A percentile compares a stretch with the other conserved stretches of the same genome.
Evolutionary conservation across 2,888 invertebrate species (phyloP).

Genomic region (Automeris io): DNA sequence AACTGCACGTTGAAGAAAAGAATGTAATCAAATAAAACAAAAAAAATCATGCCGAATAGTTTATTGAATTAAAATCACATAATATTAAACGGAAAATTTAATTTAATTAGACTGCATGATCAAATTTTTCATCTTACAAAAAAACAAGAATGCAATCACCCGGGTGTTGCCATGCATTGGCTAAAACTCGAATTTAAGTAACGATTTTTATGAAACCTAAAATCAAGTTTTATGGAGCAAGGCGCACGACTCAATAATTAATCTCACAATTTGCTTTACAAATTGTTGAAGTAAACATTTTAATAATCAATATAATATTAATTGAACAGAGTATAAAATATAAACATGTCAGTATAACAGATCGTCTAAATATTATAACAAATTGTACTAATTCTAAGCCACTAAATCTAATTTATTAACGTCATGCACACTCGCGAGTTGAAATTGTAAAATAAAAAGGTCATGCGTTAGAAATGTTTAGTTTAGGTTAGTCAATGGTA

Average conservation of each 20-base stretch:
- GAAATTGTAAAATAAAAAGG: conserved; percentile 49
- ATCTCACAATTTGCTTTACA: conserved; percentile 38
- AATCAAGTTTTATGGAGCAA: conserved; percentile 68
- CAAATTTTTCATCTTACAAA: conserved; percentile 65
- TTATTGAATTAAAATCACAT: conserved; percentile 59
- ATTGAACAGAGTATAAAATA: conserved; percentile 37
- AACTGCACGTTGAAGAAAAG: too few species aligned
- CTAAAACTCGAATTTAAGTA: conserved; percentile 68
- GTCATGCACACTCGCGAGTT: conserved; percentile 75
- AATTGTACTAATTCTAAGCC: conserved; percentile 29
- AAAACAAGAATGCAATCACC: conserved; percentile 69
- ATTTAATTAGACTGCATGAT: conserved; percentile 65
- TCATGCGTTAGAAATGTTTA: conserved; percentile 73
- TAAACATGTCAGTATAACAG: conserved; percentile 54
- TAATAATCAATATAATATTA: conserved; percentile 36
- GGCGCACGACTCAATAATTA: conserved; percentile 50
- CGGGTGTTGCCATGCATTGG: conserved; percentile 70
- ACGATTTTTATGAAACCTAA: conserved; percentile 43
- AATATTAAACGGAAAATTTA: conserved; percentile 33
- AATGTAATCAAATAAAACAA: too few species aligned
- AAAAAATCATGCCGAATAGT: conserved; percentile 48
- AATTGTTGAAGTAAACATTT: conserved; percentile 71
- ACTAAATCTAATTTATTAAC: conserved; percentile 29
- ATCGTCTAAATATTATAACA: conserved; percentile 43
- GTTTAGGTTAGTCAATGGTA: conserved; percentile 71